Percentiles rank a stretch among this genome's conserved stretches.
phyloP scores from a whole-genome alignment of 2,797 vertebrate species.

The Anisognathus igniventris region DNA sequence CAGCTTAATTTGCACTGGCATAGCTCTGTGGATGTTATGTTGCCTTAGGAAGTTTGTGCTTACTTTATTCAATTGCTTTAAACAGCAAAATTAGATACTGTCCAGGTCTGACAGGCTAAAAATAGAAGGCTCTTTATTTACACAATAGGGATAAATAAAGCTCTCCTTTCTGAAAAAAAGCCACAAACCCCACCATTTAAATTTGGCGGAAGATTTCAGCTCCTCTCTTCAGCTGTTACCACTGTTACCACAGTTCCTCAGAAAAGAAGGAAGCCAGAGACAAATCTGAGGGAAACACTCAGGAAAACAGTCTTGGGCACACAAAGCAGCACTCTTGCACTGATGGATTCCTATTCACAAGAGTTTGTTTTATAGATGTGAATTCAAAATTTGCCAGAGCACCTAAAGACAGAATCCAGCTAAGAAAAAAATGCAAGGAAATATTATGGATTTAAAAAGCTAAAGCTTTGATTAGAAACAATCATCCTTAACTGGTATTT shows the following conservation, averaged over 20 bases:
- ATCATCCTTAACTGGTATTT: not conserved
- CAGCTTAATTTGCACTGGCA: not conserved
- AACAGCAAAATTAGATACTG: conserved; percentile 32
- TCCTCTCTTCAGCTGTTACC: not conserved
- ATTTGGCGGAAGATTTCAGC: not conserved
- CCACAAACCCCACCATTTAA: not conserved
- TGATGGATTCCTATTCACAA: not conserved
- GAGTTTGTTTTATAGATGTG: not conserved
- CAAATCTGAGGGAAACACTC: not conserved
- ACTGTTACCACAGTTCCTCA: not conserved
- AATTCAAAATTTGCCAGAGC: not conserved
- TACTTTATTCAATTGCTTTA: not conserved
- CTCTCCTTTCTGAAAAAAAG: not conserved
- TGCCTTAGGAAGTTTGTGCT: not conserved
- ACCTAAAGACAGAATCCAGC: not conserved
- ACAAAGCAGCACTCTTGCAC: not conserved
- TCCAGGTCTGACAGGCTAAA: conserved; percentile 20
- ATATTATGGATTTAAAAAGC: not conserved
- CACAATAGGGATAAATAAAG: conserved; percentile 19
- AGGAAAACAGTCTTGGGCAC: not conserved
- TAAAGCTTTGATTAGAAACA: not conserved
- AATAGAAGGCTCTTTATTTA: conserved; percentile 3
- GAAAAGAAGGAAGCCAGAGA: not conserved
- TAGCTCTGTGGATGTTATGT: not conserved
- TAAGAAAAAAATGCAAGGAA: not conserved